A percentile compares a stretch with the other conserved stretches of the same genome.
phyloP scores from a whole-genome alignment of 2,113 vertebrate species.

The Nycticorax nycticorax region DNA sequence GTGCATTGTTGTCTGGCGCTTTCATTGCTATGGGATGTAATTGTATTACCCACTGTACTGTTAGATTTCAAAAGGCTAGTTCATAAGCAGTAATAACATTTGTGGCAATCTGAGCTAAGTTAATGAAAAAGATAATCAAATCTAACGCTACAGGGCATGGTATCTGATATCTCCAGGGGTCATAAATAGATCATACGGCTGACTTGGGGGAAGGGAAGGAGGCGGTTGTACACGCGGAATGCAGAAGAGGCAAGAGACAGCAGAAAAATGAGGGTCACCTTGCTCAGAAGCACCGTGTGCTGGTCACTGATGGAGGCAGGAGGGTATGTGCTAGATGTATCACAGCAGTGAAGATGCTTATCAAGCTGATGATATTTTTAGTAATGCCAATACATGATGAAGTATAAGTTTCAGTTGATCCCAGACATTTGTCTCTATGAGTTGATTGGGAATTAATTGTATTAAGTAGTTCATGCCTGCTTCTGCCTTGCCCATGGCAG shows the following conservation, averaged over 20 bases:
- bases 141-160: conserved; percentile 23
- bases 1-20: not conserved
- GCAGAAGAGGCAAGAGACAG: not conserved
- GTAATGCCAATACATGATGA: not conserved
- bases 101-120: conserved; percentile 56
- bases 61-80: conserved; percentile 46
- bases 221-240: not conserved
- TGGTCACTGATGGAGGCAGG: not conserved
- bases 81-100: conserved; percentile 57
- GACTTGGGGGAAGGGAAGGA: not conserved
- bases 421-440: not conserved
- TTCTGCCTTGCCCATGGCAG: not conserved
- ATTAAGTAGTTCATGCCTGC: not conserved
- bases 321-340: not conserved
- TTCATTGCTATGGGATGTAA: conserved; percentile 11
- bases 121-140: conserved; percentile 66
- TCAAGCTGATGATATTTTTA: not conserved
- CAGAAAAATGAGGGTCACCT: conserved; percentile 12
- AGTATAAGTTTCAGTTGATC: not conserved
- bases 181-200: not conserved
- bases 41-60: conserved; percentile 13
- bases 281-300: not conserved
- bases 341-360: not conserved
- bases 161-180: conserved; percentile 27
- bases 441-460: not conserved